Conservation (phyloP, 2,797 vertebrate species). For the Myotis vivesi region DNA sequence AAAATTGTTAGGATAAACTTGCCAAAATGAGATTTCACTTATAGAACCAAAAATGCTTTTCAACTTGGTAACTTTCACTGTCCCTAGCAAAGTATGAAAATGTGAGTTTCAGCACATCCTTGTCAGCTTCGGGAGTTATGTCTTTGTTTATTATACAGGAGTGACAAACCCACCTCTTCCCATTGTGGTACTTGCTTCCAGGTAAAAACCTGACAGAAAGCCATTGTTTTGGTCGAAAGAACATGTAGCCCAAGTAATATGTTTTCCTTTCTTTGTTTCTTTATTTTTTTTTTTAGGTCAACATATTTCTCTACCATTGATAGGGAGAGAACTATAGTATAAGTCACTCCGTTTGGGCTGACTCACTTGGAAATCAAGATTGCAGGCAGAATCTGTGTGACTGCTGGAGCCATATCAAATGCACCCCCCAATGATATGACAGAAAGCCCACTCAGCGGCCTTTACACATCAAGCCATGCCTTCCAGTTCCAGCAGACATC, state of each 20-base stretch:
- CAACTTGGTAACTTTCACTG: neutral
- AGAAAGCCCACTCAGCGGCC: neutral
- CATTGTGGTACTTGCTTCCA: neutral
- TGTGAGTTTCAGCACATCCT: neutral
- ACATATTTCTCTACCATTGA: neutral
- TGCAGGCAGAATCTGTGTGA: neutral
- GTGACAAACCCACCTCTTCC: neutral
- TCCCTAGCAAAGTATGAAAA: neutral
- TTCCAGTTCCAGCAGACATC: neutral
- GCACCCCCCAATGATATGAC: neutral
- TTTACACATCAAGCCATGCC: no score
- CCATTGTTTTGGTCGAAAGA: neutral
- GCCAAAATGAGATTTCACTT: neutral
- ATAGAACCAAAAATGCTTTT: neutral
- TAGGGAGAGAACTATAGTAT: neutral
- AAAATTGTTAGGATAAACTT: neutral
- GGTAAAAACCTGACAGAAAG: neutral
- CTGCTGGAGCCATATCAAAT: neutral
- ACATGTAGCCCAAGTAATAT: neutral
- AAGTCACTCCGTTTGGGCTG: neutral
- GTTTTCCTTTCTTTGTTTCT: no score
- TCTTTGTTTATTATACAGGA: neutral
- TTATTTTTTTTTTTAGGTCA: neutral
- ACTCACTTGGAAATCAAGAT: neutral
- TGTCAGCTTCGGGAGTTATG: neutral